Evolutionary conservation across 2,113 vertebrate species (phyloP).

Genomic region (Phylloscopus trochiloides): DNA sequence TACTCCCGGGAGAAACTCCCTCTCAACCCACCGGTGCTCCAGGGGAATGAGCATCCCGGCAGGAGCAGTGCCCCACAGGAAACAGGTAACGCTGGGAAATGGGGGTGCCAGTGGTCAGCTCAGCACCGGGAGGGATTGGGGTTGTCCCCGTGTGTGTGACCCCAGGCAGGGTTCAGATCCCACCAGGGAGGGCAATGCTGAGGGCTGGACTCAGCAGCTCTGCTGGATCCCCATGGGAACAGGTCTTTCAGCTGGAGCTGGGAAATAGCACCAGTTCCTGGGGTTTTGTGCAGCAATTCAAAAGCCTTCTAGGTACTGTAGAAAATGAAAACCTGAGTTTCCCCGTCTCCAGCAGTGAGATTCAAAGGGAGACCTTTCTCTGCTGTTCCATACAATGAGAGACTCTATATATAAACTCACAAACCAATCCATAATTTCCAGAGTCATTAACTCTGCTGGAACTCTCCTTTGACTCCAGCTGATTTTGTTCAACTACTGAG

Average conservation of each 20-base stretch:
- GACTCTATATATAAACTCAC: slow-evolving; percentile 41
- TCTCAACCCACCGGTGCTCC: neutral
- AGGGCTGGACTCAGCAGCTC: neutral
- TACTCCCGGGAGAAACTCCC: neutral
- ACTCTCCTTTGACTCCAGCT: slow-evolving; percentile 17
- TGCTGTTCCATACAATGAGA: slow-evolving; percentile 3
- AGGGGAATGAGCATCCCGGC: neutral
- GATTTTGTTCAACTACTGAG: slow-evolving; percentile 13
- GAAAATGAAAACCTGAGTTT: slow-evolving; percentile 19
- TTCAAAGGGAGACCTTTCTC: neutral
- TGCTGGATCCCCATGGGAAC: neutral
- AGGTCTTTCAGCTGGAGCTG: neutral
- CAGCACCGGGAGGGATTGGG: neutral
- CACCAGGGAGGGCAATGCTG: accelerated
- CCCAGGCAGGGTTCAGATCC: neutral
- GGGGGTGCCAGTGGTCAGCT: neutral
- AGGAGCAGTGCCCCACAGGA: neutral
- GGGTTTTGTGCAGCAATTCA: neutral
- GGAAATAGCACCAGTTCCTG: neutral
- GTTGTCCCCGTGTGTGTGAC: accelerated
- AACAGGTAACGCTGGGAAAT: accelerated
- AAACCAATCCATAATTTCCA: slow-evolving; percentile 32
- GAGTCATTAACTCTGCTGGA: slow-evolving; percentile 47
- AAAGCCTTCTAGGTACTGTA: neutral
- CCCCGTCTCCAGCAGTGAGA: neutral